Percentiles rank a stretch among this genome's conserved stretches.
phyloP scores from a whole-genome alignment of 37 sponge, comb jelly and placozoan species.

The Spongia lamella region DNA sequence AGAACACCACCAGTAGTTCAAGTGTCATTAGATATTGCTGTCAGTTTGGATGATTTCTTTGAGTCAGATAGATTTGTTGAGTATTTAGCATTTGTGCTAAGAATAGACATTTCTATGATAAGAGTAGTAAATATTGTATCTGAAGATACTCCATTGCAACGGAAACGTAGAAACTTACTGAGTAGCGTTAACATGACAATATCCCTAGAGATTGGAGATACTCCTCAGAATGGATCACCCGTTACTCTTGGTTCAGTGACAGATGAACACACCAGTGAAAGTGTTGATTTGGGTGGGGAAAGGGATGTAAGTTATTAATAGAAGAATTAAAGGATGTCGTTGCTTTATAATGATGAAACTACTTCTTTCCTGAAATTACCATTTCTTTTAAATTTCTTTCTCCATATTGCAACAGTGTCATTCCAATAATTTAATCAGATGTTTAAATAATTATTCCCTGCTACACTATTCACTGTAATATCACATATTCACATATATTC shows the following conservation, averaged over 20 bases:
- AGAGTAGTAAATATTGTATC: constrained; percentile 71
- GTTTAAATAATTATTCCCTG: too few relatives aligned
- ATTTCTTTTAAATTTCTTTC: too few relatives aligned
- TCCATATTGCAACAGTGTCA: too few relatives aligned
- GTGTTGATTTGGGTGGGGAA: constrained; percentile 3
- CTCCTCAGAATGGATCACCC: constrained; percentile 36
- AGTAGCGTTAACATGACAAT: constrained; percentile 1
- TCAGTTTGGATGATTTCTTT: constrained; percentile 83
- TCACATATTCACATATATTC: too few relatives aligned
- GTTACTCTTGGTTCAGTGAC: constrained; percentile 20
- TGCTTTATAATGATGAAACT: too few relatives aligned
- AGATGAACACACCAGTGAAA: constrained; percentile 15
- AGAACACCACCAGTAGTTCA: constrained; percentile 77
- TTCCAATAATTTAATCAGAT: too few relatives aligned
- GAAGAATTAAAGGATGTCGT: neutral
- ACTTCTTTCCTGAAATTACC: too few relatives aligned
- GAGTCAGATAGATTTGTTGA: constrained; percentile 44
- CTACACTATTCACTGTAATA: too few relatives aligned
- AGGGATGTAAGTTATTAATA: constrained; percentile 15
- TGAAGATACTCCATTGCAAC: constrained; percentile 23
- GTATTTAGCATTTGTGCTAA: constrained; percentile 75
- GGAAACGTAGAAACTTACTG: neutral
- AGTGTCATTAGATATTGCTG: constrained; percentile 65
- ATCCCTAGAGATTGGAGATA: constrained; percentile 57
- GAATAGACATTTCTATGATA: constrained; percentile 55